phyloP scores from a whole-genome alignment of 1,140 invertebrate genomes.

The Anoplolepis gracilipes region DNA sequence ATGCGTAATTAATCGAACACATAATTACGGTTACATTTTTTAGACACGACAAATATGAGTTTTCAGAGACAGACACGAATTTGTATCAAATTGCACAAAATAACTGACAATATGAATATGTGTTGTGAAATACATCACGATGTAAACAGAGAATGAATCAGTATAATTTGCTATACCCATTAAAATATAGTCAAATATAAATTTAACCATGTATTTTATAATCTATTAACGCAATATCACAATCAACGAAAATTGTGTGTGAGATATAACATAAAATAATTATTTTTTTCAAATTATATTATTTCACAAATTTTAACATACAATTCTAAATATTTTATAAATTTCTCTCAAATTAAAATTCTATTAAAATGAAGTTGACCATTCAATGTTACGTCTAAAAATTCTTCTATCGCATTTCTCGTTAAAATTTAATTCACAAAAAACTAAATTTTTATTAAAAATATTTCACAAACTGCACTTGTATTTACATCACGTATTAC shows the following conservation, averaged over 20 bases:
- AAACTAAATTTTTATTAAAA: background rate
- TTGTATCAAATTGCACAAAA: background rate
- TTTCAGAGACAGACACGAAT: background rate
- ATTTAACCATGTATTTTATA: background rate
- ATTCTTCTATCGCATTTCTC: background rate
- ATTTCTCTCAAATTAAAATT: background rate
- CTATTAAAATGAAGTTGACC: background rate
- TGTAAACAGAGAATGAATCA: background rate
- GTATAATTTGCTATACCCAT: background rate
- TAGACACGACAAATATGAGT: background rate
- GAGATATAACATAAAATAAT: background rate
- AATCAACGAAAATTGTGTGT: too few species aligned
- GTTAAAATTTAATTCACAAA: background rate
- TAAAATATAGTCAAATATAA: background rate
- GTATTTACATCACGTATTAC: background rate
- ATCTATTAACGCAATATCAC: too few species aligned
- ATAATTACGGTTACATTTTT: background rate
- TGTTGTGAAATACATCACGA: background rate
- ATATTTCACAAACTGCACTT: conserved; percentile 1
- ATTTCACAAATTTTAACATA: background rate
- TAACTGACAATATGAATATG: background rate
- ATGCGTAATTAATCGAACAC: conserved; percentile 8
- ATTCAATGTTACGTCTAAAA: background rate
- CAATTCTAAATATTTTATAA: background rate
- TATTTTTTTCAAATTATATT: background rate